Conservation (phyloP, 2,797 vertebrate species). For the Macropus fuliginosus region DNA sequence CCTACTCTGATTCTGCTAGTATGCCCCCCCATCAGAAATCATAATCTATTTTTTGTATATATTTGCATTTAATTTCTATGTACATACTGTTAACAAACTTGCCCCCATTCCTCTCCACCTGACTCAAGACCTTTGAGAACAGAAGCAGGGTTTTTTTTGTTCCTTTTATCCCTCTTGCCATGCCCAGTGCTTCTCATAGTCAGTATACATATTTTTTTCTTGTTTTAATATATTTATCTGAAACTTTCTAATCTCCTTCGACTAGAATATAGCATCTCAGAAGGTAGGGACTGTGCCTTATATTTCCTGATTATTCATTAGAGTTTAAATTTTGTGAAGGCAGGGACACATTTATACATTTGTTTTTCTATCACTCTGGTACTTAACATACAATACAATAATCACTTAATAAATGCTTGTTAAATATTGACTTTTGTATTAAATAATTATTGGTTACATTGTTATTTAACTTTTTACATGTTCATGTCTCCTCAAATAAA, state of each 20-base stretch:
- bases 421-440: not conserved
- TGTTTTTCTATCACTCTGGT: not conserved
- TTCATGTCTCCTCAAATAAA: not conserved
- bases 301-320: not conserved
- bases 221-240: not conserved
- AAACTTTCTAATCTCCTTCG: not conserved
- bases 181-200: too few species aligned
- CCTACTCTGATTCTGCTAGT: too few species aligned
- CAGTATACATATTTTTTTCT: not conserved
- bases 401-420: not conserved
- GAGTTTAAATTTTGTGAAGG: not conserved
- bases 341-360: not conserved
- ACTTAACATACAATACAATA: not conserved
- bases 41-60: too few species aligned
- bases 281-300: not conserved
- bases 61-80: too few species aligned
- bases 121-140: too few species aligned
- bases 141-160: too few species aligned
- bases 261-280: not conserved
- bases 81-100: too few species aligned
- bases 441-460: not conserved
- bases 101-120: too few species aligned
- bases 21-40: too few species aligned
- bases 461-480: not conserved
- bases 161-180: too few species aligned